Evolutionary conservation across 2,797 vertebrate genomes (phyloP).

Genomic region (Ctenochaetus hawaiiensis): DNA sequence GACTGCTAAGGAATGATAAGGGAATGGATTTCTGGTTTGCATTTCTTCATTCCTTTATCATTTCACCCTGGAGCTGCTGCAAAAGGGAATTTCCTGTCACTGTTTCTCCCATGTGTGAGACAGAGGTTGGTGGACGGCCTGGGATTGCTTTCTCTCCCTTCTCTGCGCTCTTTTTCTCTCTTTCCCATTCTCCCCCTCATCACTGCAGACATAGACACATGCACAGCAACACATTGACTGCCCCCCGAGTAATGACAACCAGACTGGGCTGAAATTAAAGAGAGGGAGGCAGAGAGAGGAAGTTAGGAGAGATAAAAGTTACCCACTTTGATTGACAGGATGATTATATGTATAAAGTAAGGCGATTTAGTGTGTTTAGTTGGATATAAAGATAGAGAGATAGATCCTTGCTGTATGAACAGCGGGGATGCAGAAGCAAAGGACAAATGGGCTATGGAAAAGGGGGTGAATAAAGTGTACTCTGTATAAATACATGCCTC

Average conservation of each 20-base stretch:
- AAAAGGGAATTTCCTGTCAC: conserved; percentile 88
- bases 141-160: conserved; percentile 68
- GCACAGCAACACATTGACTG: conserved; percentile 84
- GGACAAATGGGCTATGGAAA: conserved; percentile 70
- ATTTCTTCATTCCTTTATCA: conserved; percentile 86
- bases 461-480: conserved; percentile 79
- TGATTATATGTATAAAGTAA: conserved; percentile 83
- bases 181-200: conserved; percentile 65
- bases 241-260: conserved; percentile 86
- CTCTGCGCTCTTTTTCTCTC: conserved; percentile 54
- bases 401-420: conserved; percentile 55
- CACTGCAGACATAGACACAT: conserved; percentile 82
- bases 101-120: conserved; percentile 87
- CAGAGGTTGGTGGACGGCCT: conserved; percentile 83
- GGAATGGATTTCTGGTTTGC: conserved; percentile 84
- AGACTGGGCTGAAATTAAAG: conserved; percentile 85
- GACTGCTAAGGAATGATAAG: conserved; percentile 82
- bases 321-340: conserved; percentile 79
- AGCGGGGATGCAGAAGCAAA: conserved; percentile 60
- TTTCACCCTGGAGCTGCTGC: conserved; percentile 86
- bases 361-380: conserved; percentile 81
- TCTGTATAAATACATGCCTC: conserved; percentile 85
- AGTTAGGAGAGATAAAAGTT: conserved; percentile 83
- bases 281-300: conserved; percentile 76
- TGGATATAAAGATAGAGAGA: conserved; percentile 77